These are phyloP conservation scores for Lutjanus argentimaculatus DNA, from an alignment of 2,797 vertebrate genomes.

Conservation along the genomic window DNA sequence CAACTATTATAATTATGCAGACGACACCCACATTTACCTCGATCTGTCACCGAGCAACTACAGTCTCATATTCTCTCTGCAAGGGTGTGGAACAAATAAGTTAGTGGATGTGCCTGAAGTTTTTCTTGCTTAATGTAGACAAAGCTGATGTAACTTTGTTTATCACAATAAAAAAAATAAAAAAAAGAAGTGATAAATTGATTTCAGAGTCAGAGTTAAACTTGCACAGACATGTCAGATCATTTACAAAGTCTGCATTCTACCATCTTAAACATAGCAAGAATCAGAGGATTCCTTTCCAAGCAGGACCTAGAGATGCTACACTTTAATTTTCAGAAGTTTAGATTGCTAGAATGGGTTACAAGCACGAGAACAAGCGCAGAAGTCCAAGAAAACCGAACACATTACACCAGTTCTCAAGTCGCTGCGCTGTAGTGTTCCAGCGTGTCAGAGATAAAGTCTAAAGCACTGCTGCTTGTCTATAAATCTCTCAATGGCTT, in stretches of 20 bases:
- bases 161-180: no score
- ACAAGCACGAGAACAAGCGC: no score
- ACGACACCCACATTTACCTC: background rate
- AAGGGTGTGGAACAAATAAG: background rate
- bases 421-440: background rate
- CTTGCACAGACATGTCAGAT: background rate
- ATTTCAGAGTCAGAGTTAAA: background rate
- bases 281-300: background rate
- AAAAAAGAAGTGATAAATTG: background rate
- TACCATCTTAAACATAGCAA: background rate
- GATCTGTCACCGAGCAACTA: background rate
- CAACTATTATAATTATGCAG: background rate
- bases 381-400: background rate
- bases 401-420: background rate
- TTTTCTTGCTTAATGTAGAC: background rate
- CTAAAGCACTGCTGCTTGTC: background rate
- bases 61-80: background rate
- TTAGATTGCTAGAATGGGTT: background rate
- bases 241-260: background rate
- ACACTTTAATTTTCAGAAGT: background rate
- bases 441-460: constrained; percentile 1
- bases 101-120: background rate
- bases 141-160: background rate
- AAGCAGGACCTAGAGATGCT: background rate
- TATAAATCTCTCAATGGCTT: constrained; percentile 3